Percentiles rank a stretch among this genome's conserved stretches.
Conservation (phyloP, 2,113 vertebrate genomes). For the Pheucticus melanocephalus region DNA sequence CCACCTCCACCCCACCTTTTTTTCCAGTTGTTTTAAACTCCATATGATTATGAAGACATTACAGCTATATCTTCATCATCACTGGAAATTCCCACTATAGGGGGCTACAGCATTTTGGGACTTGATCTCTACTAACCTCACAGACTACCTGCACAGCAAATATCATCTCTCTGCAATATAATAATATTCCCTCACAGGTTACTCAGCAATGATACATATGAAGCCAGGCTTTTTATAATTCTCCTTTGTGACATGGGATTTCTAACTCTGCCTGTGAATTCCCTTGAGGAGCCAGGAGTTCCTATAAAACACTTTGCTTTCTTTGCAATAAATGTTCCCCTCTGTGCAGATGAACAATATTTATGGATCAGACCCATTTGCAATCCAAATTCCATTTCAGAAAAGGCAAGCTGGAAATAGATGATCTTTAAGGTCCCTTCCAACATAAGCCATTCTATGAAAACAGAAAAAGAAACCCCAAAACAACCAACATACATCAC, state of each 20-base stretch:
- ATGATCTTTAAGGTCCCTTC: not conserved
- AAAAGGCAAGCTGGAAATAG: not conserved
- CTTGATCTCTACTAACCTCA: not conserved
- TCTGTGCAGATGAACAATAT: not conserved
- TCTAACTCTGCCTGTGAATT: not conserved
- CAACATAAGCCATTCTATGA: not conserved
- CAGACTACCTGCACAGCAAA: not conserved
- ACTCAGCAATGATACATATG: not conserved
- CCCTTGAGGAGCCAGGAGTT: not conserved
- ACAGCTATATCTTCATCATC: not conserved
- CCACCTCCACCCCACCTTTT: accelerated
- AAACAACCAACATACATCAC: not conserved
- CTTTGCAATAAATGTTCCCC: not conserved
- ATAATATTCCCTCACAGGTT: not conserved
- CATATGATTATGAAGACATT: not conserved
- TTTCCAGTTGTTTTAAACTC: not conserved
- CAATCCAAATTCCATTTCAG: not conserved
- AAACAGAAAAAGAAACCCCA: not conserved
- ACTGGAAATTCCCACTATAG: not conserved
- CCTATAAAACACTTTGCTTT: not conserved
- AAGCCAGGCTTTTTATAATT: not conserved
- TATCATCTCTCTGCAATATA: not conserved
- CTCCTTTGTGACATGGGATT: not conserved
- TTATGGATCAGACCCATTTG: not conserved
- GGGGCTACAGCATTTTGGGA: not conserved